Conservation (phyloP, 2,113 vertebrate species). For the Prochilodus magdalenae region DNA sequence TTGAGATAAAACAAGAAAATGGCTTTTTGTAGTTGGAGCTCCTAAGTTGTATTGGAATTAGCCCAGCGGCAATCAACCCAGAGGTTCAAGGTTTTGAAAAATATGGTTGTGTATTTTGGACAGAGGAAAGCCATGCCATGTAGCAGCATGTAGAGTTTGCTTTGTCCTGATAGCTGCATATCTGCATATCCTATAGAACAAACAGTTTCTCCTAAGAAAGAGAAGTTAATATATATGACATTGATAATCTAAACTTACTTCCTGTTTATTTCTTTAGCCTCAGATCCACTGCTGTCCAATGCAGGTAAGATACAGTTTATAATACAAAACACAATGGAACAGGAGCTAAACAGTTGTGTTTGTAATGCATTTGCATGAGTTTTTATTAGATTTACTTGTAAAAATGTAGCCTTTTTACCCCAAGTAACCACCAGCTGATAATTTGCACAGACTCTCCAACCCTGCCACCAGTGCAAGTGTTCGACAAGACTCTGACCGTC, state of each 20-base stretch:
- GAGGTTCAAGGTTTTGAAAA: background rate
- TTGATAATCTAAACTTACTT: background rate
- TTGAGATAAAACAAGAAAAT: no score
- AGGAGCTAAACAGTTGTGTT: no score
- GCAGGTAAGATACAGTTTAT: constrained; percentile 60
- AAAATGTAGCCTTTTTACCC: background rate
- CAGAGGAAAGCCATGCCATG: background rate
- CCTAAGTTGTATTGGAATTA: background rate
- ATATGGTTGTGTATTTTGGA: background rate
- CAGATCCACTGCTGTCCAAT: constrained; percentile 62
- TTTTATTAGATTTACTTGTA: background rate
- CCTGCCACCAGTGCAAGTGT: constrained; percentile 83
- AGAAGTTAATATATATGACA: no score
- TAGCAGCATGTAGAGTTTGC: background rate
- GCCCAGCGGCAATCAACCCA: no score
- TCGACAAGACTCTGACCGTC: constrained; percentile 91
- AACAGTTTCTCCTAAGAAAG: background rate
- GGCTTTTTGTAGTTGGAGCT: background rate
- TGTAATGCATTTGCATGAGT: no score
- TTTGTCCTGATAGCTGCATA: background rate
- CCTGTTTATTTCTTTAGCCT: constrained; percentile 51
- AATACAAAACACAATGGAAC: no score
- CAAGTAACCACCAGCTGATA: background rate
- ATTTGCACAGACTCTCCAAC: constrained; percentile 79
- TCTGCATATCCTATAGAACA: background rate